Evolutionary conservation across 2,113 vertebrate species (phyloP), one percentile per base, ranked within the genome.

Genomic region (Acinonyx jubatus): DNA sequence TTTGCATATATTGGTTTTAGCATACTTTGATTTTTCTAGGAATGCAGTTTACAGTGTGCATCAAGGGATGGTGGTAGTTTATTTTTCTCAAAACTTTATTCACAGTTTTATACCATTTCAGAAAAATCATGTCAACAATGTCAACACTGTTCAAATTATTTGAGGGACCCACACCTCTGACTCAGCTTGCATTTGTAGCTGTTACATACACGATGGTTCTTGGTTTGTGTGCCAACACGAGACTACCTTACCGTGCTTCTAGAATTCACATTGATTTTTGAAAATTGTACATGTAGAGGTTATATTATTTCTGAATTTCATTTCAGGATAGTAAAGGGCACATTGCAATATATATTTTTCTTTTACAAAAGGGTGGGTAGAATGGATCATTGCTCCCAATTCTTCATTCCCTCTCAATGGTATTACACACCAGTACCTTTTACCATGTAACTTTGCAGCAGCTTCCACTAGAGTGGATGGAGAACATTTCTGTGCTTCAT

Each of bases 231-330:
- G n/a, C 50, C 52, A 69, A 7, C 7, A 86, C 48, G 21, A 71
- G 15, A 63, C 50, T 41, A 27, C 36, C 63, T 95, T 45, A 38
- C 33, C 27, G 0, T 33, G 25, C 73, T 95, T 90, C 65, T 45
- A 50, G 74, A 61, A 81, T 91, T 96, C 84, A 73, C 38, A 68
- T 91, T 73, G 63, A 79, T 66, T 87, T 83, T 76, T 91, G 41
- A 83, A 88, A 91, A 93, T 79, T 87, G 33, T 33, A 31, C 38
- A 33, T 57, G 18, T 48, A n/a, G 48, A 80, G 61, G 61, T 78
- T 86, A 36, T 50, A 50, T 79, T 50, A 73, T 83, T 16, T 96
- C 73, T 73, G 80, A 50, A 91, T 90, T 94, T 96, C 78, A 52
- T 89, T 96, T 63, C 33, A 41, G 36, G 27, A 45, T 63, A 69